Evolutionary conservation across 2,797 vertebrate genomes (phyloP).

Genomic region (Lophotriccus pileatus): DNA sequence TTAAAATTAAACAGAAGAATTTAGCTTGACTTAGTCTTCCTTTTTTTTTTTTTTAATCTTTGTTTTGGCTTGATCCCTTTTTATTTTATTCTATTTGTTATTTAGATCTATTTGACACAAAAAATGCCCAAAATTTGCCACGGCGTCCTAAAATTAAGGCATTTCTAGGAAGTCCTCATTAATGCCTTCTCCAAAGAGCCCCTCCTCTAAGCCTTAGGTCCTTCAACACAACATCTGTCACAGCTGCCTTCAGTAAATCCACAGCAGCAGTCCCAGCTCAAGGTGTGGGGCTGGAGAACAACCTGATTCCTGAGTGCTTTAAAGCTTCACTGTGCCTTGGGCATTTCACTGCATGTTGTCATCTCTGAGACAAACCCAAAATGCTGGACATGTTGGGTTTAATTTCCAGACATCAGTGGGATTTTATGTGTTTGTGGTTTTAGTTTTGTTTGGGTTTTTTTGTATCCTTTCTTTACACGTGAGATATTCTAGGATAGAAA

Average conservation of each 20-base stretch:
- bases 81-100: not conserved
- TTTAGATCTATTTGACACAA: not conserved
- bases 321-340: no score
- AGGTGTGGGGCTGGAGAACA: no score
- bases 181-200: no score
- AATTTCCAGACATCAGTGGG: not conserved
- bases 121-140: not conserved
- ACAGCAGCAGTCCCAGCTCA: no score
- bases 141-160: no score
- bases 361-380: no score
- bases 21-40: not conserved
- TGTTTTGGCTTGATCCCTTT: not conserved
- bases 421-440: not conserved
- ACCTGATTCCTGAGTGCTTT: no score
- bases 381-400: rapidly evolving
- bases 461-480: not conserved
- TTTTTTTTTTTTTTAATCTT: not conserved
- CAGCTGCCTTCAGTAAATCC: no score
- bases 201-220: no score
- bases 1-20: not conserved
- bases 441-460: not conserved
- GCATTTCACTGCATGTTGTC: no score
- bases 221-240: no score
- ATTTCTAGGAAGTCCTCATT: no score
- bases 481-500: not conserved